phyloP scores from a whole-genome alignment of 2,113 vertebrate genomes.

The Lathamus discolor region DNA sequence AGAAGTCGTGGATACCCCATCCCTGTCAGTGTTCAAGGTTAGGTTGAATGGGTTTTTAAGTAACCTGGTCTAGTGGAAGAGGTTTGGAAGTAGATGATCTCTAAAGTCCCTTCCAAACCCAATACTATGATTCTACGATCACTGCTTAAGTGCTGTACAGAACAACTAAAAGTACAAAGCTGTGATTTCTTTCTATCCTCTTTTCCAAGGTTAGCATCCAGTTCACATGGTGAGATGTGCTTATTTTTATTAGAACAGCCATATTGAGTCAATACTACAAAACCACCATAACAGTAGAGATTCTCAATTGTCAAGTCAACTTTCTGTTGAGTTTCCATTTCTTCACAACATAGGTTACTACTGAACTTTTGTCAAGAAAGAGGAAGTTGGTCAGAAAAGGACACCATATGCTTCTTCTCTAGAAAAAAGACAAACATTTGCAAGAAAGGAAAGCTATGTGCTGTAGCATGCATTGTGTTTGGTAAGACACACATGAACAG shows the following conservation, averaged over 20 bases:
- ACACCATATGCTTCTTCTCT: neutral
- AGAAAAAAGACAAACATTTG: neutral
- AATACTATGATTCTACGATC: neutral
- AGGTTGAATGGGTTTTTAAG: neutral
- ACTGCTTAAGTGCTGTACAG: neutral
- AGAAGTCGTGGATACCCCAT: neutral
- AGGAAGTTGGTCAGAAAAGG: neutral
- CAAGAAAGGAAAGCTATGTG: neutral
- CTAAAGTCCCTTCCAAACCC: neutral
- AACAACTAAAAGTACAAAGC: neutral
- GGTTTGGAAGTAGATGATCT: neutral
- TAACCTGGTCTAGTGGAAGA: neutral
- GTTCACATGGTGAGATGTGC: neutral
- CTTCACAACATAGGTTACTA: neutral
- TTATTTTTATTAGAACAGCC: neutral
- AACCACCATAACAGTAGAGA: neutral
- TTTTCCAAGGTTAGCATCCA: neutral
- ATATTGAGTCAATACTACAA: neutral
- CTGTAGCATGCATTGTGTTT: neutral
- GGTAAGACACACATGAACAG: neutral
- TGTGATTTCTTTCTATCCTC: neutral
- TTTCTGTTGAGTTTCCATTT: neutral
- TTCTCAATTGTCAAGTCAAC: neutral
- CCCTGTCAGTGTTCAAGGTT: neutral
- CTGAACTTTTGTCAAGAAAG: neutral